Conservation (phyloP, 2,797 vertebrate genomes). For the Artibeus lituratus region DNA sequence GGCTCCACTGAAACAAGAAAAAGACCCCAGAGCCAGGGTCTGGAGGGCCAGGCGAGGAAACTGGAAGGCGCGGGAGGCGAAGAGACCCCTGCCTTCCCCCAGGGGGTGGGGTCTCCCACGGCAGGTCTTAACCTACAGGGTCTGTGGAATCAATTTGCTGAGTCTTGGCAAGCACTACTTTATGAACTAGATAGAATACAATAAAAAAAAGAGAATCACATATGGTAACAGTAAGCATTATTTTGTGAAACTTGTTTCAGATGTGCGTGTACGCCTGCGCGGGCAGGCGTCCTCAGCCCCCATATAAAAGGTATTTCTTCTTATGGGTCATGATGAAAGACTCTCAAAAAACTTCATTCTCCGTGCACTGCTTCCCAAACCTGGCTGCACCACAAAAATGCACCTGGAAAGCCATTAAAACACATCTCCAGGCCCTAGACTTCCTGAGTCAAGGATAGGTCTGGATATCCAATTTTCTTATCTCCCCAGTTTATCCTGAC, state of each 20-base stretch:
- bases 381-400: not conserved
- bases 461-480: not conserved
- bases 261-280: not conserved
- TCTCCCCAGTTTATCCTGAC: not conserved
- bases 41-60: not conserved
- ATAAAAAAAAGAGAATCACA: not conserved
- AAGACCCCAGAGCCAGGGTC: not conserved
- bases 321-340: not conserved
- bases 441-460: not conserved
- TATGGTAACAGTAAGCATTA: not conserved
- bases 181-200: not conserved
- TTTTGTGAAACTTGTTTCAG: conserved; percentile 18
- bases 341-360: not conserved
- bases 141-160: not conserved
- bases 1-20: not conserved
- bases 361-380: not conserved
- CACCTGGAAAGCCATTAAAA: not conserved
- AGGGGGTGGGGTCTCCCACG: not conserved
- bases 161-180: not conserved
- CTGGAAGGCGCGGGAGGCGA: fast-evolving
- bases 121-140: not conserved
- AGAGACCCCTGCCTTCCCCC: not conserved
- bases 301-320: not conserved
- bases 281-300: not conserved
- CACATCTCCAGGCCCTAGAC: not conserved